Evolutionary conservation across 1,140 invertebrate genomes (phyloP), one percentile per base, ranked within the genome.

Genomic region (Aphis gossypii): DNA sequence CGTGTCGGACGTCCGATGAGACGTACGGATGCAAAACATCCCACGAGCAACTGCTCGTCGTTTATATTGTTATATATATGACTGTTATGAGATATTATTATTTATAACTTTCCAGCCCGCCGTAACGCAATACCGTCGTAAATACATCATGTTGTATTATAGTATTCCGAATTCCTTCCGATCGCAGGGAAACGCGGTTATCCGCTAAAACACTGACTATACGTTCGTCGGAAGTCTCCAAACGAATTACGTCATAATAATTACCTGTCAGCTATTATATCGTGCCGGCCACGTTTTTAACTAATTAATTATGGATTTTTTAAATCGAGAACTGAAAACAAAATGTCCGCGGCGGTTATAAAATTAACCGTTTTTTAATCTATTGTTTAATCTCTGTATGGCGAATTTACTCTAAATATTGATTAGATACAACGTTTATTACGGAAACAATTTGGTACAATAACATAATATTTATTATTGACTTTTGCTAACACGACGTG

Each of bases 21-120:
- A 89, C 30, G 88, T 20, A 54, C 20, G 87, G 48, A 89, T 89
- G 87, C 23, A 89, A 38, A 89, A 89, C 48, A 38, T 38, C 46
- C 46, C 20, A 30, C 44, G 30, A 48, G 30, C 86, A 48, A 48
- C 44, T 48, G 41, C 23, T 44, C 18, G 18, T 83, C 76, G 35
- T 38, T 83, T 35, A 38, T 38, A 83, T 83, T 83, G 23, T 30
- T 25, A 41, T 41, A 60, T 8, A 41, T 41, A 60, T 60, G 25
- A 60, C 48, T 51, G 60, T 35, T 76, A 76, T n/a, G n/a, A n/a
- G n/a, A n/a, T 76, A n/a, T 76, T 76, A 76, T 76, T n/a, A 76
- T 76, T 76, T 76, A 76, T 76, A 76, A 76, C 60, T n/a, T 76
- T n/a, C 30, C 18, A 76, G n/a, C 14, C 60, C 14, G n/a, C 14